phyloP scores from a whole-genome alignment of 2,113 vertebrate genomes.

The Bucco capensis region DNA sequence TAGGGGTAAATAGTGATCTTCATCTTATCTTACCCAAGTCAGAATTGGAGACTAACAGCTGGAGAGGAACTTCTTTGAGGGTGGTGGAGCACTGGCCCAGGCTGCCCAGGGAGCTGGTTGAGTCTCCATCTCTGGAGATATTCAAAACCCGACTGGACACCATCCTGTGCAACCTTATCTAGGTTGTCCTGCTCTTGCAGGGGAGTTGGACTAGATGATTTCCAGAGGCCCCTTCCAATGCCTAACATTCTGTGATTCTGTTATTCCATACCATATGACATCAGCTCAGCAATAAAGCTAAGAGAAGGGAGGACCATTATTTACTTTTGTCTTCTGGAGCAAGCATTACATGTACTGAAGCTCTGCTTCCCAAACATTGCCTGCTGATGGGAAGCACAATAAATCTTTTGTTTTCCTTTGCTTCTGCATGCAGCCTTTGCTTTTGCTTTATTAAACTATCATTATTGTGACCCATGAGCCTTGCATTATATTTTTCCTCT shows the following conservation, averaged over 20 bases:
- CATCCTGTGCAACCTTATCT: too few relatives aligned
- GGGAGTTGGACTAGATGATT: too few relatives aligned
- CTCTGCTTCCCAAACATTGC: neutral
- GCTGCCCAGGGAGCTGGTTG: too few relatives aligned
- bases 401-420: neutral
- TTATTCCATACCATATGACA: neutral
- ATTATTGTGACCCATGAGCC: neutral
- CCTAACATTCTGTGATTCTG: too few relatives aligned
- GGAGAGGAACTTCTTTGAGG: too few relatives aligned
- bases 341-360: neutral
- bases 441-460: neutral
- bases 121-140: too few relatives aligned
- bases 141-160: too few relatives aligned
- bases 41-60: neutral
- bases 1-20: neutral
- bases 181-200: too few relatives aligned
- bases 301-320: neutral
- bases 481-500: too few relatives aligned
- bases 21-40: neutral
- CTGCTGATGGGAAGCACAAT: neutral
- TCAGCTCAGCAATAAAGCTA: neutral
- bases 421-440: rapidly evolving
- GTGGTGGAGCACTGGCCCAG: too few relatives aligned
- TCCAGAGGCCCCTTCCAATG: too few relatives aligned
- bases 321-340: neutral